A percentile compares a stretch with the other conserved stretches of the same genome.
Evolutionary conservation across 2,888 invertebrate species (phyloP).

Genomic region (Adelphocoris suturalis): DNA sequence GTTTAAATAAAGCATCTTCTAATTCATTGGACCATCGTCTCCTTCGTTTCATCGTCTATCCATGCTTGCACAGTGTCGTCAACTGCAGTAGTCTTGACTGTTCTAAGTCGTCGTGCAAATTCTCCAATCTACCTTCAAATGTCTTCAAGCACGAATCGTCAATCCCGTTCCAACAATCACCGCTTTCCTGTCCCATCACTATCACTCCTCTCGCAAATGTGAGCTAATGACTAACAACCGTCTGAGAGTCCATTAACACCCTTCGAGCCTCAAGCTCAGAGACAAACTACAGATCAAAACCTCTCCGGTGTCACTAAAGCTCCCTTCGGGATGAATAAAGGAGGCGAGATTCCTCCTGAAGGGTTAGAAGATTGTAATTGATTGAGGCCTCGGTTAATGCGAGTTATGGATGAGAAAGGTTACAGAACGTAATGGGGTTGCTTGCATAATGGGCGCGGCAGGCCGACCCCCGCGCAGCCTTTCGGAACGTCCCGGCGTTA

Average conservation of each 20-base stretch:
- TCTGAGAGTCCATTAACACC: constrained; percentile 27
- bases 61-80: no score
- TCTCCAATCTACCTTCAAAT: no score
- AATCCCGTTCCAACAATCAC: not conserved
- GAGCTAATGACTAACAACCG: constrained; percentile 1
- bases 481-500: constrained; percentile 13
- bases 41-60: no score
- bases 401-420: constrained; percentile 60
- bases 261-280: not conserved
- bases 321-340: not conserved
- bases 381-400: constrained; percentile 64
- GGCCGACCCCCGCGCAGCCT: not conserved
- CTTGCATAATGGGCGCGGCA: constrained; percentile 57
- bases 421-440: constrained; percentile 49
- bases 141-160: not conserved
- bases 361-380: constrained; percentile 65
- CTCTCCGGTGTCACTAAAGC: constrained; percentile 15
- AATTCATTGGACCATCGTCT: no score
- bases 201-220: not conserved
- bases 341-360: constrained; percentile 47
- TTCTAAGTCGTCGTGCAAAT: no score
- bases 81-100: no score
- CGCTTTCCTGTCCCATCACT: not conserved
- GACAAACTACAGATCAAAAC: constrained; percentile 41
- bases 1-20: no score